phyloP scores from a whole-genome alignment of 1,140 invertebrate genomes.

The Proctacanthus coquilletti region DNA sequence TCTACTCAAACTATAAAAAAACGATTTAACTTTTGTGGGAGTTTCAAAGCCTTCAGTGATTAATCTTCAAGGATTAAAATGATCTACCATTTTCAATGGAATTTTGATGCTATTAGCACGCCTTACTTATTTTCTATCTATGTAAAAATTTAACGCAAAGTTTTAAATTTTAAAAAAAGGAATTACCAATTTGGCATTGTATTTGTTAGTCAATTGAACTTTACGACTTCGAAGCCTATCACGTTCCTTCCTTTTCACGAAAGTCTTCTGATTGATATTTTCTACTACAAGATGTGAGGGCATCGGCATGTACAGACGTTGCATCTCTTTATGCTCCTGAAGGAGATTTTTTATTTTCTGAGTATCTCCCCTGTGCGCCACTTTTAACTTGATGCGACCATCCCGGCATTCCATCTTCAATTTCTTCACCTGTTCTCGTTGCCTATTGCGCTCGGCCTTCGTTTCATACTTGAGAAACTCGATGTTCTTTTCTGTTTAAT shows the following conservation, averaged over 20 bases:
- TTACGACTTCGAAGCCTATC: constrained; percentile 20
- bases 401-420: constrained; percentile 21
- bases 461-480: constrained; percentile 17
- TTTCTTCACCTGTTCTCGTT: constrained; percentile 4
- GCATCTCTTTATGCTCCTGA: constrained; percentile 21
- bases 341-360: constrained; percentile 19
- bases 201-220: constrained; percentile 12
- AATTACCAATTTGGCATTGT: constrained; percentile 8
- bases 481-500: not conserved
- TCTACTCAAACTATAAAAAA: no score
- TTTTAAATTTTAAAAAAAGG: no score
- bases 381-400: constrained; percentile 21
- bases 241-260: constrained; percentile 23
- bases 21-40: no score
- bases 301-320: constrained; percentile 24
- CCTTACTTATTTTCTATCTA: no score
- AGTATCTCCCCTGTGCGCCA: constrained; percentile 16
- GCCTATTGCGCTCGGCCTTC: constrained; percentile 17
- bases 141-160: no score
- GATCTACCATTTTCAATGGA: no score
- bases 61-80: no score
- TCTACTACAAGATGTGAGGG: constrained; percentile 22
- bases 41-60: no score
- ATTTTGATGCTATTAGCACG: no score
- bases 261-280: constrained; percentile 26